Base-by-base conservation (phyloP, 2,113 vertebrate species). In the Anthoscopus minutus region DNA sequence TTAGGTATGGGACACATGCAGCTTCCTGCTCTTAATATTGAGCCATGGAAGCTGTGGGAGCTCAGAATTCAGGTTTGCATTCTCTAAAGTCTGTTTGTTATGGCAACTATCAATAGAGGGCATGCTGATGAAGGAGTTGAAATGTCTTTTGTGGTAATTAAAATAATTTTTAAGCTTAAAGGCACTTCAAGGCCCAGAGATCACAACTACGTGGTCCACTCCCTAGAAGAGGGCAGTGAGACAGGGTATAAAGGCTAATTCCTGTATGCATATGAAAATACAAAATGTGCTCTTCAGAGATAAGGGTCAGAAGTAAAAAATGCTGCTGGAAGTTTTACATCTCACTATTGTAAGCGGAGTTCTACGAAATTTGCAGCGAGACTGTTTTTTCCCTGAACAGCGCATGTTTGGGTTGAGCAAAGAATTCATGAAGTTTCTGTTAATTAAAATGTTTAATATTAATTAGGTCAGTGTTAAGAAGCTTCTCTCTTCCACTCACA, bases 171-270 rank as follows among this genome's bases (percentile, higher is more conserved):
- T n/a, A 28, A 40, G 15, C 25, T 65, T 66, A 40, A 60, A 72
- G 42, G 9, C 16, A 21, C 7, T 50, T 45, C 13, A 66, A n/a
- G 44, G 24, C 60, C 40, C n/a, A 33, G 20, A 69, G 15, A 66
- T 17, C 18, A 40, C 23, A 50, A 5, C 27, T 51, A 1, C 1
- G 1, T 73, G n/a, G 20, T 62, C 38, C 6, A 1, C 44, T 31
- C 20, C 16, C 27, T 78, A 42, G 64, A 56, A 80, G 35, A 44
- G 28, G 24, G 35, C n/a, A 33, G 2, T 14, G 65, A 77, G 18
- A 22, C 9, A 20, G 9, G 15, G 6, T 47, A 11, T 38, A 37
- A 72, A 70, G 30, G 13, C 33, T 33, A 57, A 44, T 38, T 88
- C 12, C 25, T 40, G 28, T 28, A 38, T 38, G 33, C 7, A 9